Percentiles rank a stretch among this genome's conserved stretches.
Conservation (phyloP, 2,888 invertebrate species). For the Melinaea menophilus region DNA sequence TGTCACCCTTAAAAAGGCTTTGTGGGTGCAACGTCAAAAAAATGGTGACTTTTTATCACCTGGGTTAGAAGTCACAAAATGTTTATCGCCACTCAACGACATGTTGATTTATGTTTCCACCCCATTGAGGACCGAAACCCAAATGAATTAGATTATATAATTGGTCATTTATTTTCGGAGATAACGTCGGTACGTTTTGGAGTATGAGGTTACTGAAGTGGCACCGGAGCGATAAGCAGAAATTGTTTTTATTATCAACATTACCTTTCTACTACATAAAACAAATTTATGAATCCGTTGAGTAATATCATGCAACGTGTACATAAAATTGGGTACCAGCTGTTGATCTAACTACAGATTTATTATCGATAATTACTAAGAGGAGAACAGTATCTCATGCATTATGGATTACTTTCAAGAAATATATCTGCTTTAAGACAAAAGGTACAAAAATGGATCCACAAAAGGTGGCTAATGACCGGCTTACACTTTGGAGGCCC, state of each 20-base stretch:
- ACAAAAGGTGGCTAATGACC: constrained; percentile 68
- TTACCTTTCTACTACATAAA: too few relatives aligned
- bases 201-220: constrained; percentile 60
- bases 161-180: constrained; percentile 75
- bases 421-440: constrained; percentile 67
- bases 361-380: constrained; percentile 75
- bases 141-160: constrained; percentile 76
- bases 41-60: constrained; percentile 73
- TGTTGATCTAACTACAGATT: constrained; percentile 70
- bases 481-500: constrained; percentile 69
- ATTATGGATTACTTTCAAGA: constrained; percentile 70
- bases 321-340: constrained; percentile 54
- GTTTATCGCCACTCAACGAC: constrained; percentile 74
- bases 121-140: constrained; percentile 53
- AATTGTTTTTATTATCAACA: constrained; percentile 35
- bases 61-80: constrained; percentile 75
- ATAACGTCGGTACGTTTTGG: constrained; percentile 58
- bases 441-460: constrained; percentile 59
- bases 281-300: constrained; percentile 27
- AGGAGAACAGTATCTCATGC: constrained; percentile 62
- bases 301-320: constrained; percentile 28
- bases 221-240: constrained; percentile 45
- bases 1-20: constrained; percentile 69
- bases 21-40: constrained; percentile 62
- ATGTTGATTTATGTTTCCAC: constrained; percentile 76